Conservation (phyloP, 2,797 vertebrate genomes). For the Tapirus indicus region DNA sequence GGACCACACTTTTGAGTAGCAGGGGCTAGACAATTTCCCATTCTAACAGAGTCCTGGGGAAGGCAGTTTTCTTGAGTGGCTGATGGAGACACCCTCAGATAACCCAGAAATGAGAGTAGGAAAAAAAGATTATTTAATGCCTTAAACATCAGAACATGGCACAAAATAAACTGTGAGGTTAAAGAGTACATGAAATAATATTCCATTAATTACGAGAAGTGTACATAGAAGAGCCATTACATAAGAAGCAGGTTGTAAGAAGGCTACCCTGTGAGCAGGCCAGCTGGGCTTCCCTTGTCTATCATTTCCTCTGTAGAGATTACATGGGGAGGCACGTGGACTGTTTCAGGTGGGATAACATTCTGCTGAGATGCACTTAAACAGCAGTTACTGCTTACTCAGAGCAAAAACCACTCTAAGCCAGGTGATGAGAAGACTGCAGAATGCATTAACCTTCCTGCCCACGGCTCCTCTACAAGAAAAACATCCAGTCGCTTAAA, state of each 20-base stretch:
- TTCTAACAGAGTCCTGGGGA: background rate
- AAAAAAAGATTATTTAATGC: background rate
- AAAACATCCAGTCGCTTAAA: background rate
- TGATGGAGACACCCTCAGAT: background rate
- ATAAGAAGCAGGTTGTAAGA: background rate
- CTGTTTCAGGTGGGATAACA: background rate
- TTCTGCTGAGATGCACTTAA: background rate
- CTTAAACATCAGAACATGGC: background rate
- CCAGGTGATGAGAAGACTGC: conserved; percentile 14
- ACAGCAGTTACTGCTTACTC: background rate
- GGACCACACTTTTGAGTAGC: background rate
- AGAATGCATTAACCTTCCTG: conserved; percentile 36
- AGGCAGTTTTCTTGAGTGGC: background rate
- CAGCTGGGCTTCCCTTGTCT: background rate
- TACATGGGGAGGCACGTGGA: background rate
- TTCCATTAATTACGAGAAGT: background rate
- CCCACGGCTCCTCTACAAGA: background rate
- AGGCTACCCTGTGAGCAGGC: background rate
- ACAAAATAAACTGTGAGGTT: conserved; percentile 38
- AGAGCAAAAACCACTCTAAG: conserved; percentile 8
- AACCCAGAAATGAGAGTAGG: conserved; percentile 7
- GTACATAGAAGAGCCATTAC: background rate
- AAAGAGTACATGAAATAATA: conserved; percentile 27
- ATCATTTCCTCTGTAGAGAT: background rate
- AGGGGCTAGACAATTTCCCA: background rate